A percentile compares a stretch with the other conserved stretches of the same genome.
Evolutionary conservation across 2,888 invertebrate species (phyloP).

Genomic region (Hemaris fuciformis): DNA sequence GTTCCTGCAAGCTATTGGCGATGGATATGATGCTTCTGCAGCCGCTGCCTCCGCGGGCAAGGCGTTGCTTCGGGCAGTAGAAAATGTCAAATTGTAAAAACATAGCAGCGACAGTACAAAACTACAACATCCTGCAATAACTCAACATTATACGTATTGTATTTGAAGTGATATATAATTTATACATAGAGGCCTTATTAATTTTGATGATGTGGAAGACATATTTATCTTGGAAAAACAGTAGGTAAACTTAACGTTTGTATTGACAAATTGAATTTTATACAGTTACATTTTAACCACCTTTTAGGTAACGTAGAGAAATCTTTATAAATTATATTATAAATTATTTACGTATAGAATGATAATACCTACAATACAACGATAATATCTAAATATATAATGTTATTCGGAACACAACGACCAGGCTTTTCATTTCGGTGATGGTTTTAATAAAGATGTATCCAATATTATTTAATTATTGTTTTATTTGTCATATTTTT

Average conservation of each 20-base stretch:
- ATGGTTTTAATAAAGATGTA: slow-evolving; percentile 67
- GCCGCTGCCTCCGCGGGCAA: slow-evolving; percentile 36
- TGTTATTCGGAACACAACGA: slow-evolving; percentile 48
- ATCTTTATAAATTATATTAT: too few relatives aligned
- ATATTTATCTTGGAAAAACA: too few relatives aligned
- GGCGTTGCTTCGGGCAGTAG: slow-evolving; percentile 33
- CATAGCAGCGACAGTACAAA: background rate
- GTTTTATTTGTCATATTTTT: background rate
- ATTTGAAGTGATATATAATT: background rate
- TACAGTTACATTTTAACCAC: too few relatives aligned
- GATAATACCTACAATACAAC: background rate
- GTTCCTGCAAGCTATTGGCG: slow-evolving; percentile 43
- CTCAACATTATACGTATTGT: background rate
- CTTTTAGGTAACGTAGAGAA: too few relatives aligned
- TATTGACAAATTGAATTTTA: too few relatives aligned
- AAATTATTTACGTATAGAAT: slow-evolving; percentile 38
- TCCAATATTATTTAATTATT: slow-evolving; percentile 31
- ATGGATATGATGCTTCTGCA: slow-evolving; percentile 35
- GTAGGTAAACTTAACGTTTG: too few relatives aligned
- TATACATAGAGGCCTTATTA: background rate
- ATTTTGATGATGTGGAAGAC: too few relatives aligned
- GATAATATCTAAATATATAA: slow-evolving; percentile 52
- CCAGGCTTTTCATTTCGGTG: slow-evolving; percentile 59
- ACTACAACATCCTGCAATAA: background rate
- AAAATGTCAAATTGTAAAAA: slow-evolving; percentile 23